Conservation (phyloP, 1,140 invertebrate species). For the Procambarus virginalis region DNA sequence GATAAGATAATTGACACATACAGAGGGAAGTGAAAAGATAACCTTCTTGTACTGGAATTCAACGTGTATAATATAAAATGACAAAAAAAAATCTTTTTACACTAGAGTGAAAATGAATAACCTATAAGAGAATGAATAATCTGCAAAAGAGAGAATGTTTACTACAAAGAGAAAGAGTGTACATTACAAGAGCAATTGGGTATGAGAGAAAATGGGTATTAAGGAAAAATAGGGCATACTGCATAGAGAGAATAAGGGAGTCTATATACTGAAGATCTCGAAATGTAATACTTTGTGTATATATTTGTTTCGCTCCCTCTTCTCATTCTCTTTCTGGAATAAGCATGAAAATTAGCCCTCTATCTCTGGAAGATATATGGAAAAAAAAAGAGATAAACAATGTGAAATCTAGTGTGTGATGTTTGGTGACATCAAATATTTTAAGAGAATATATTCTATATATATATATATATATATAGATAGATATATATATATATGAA, state of each 20-base stretch:
- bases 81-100: slow-evolving; percentile 21
- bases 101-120: background rate
- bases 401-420: slow-evolving; percentile 46
- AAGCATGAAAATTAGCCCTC: slow-evolving; percentile 23
- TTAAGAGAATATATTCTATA: slow-evolving; percentile 38
- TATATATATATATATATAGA: slow-evolving; percentile 13
- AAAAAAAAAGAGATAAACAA: background rate
- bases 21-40: slow-evolving; percentile 81
- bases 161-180: no score
- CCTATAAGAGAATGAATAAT: background rate
- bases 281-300: slow-evolving; percentile 16
- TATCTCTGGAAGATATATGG: background rate
- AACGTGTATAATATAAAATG: slow-evolving; percentile 67
- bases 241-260: background rate
- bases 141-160: no score
- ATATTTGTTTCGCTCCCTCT: slow-evolving; percentile 15
- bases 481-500: slow-evolving; percentile 27
- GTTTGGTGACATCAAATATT: slow-evolving; percentile 24
- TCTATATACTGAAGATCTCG: background rate
- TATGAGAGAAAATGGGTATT: no score
- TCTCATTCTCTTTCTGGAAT: slow-evolving; percentile 20
- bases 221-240: no score
- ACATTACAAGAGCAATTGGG: no score
- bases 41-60: slow-evolving; percentile 17
- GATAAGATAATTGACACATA: slow-evolving; percentile 96